Conservation (phyloP, 2,888 invertebrate genomes). For the Caenorhabditis sp. region DNA sequence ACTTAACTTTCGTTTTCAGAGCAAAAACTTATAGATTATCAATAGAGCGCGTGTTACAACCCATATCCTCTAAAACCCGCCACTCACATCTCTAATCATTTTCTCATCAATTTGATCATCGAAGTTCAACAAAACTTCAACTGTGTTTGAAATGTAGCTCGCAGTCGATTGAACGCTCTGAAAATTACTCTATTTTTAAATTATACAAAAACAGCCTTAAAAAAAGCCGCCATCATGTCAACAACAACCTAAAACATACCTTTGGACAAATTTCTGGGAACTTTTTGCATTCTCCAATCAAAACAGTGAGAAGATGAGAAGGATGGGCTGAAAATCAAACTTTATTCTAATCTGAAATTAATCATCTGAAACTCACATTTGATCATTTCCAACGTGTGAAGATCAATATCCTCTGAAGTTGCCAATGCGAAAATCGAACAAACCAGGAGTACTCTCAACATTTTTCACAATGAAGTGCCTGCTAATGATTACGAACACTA, state of each 20-base stretch:
- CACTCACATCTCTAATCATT: slow-evolving; percentile 8
- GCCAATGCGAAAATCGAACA: background rate
- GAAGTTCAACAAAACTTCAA: slow-evolving; percentile 6
- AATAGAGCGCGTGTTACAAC: no score
- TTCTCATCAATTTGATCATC: slow-evolving; percentile 6
- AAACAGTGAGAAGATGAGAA: background rate
- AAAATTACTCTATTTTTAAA: slow-evolving; percentile 28
- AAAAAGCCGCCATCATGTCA: background rate
- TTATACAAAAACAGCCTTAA: background rate
- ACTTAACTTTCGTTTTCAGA: no score
- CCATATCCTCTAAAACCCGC: no score
- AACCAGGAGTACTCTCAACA: background rate
- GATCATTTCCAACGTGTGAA: background rate
- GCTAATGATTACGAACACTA: no score
- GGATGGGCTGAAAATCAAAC: slow-evolving; percentile 15
- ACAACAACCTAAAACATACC: background rate
- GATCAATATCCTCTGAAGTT: background rate
- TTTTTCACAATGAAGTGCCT: no score
- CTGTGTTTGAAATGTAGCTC: slow-evolving; percentile 5
- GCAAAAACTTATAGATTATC: no score
- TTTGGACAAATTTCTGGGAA: slow-evolving; percentile 12
- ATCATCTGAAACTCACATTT: background rate
- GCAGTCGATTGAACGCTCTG: slow-evolving; percentile 29
- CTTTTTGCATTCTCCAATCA: slow-evolving; percentile 10
- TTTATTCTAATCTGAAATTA: no score